phyloP scores from a whole-genome alignment of 2,113 vertebrate species.

The Lates calcarifer region DNA sequence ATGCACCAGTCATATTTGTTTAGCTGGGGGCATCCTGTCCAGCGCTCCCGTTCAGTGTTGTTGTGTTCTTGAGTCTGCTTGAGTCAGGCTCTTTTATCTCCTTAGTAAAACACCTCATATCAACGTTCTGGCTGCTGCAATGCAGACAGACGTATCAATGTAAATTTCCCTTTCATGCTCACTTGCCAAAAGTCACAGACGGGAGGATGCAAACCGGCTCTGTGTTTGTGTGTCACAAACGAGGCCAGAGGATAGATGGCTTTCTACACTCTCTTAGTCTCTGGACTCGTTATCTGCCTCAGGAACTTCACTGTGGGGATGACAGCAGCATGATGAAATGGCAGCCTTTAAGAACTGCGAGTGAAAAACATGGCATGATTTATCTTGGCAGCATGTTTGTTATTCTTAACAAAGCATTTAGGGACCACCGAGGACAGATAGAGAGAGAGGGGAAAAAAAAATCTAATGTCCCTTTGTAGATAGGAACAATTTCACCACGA shows the following conservation, averaged over 20 bases:
- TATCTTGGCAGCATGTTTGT: constrained; percentile 73
- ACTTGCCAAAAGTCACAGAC: constrained; percentile 51
- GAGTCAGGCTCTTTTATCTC: constrained; percentile 61
- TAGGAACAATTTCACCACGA: constrained; percentile 31
- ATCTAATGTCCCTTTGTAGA: constrained; percentile 48
- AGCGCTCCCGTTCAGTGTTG: constrained; percentile 33
- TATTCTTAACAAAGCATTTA: constrained; percentile 64
- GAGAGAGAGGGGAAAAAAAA: neutral
- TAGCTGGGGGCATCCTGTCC: constrained; percentile 64
- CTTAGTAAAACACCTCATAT: constrained; percentile 72
- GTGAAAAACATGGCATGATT: constrained; percentile 56
- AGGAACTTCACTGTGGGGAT: constrained; percentile 16
- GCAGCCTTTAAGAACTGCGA: constrained; percentile 18
- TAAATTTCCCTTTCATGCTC: constrained; percentile 62
- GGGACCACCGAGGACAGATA: constrained; percentile 10
- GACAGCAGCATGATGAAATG: constrained; percentile 52
- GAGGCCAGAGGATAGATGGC: constrained; percentile 6
- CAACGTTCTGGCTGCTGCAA: constrained; percentile 26
- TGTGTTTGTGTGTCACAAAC: constrained; percentile 6
- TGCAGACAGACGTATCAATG: constrained; percentile 58
- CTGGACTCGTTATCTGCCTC: constrained; percentile 44
- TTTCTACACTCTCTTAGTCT: constrained; percentile 21
- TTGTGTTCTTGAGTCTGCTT: constrained; percentile 34
- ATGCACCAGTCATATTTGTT: constrained; percentile 46
- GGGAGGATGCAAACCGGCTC: constrained; percentile 25